Evolutionary conservation across 2,113 vertebrate genomes (phyloP).

Genomic region (Nycticorax nycticorax): DNA sequence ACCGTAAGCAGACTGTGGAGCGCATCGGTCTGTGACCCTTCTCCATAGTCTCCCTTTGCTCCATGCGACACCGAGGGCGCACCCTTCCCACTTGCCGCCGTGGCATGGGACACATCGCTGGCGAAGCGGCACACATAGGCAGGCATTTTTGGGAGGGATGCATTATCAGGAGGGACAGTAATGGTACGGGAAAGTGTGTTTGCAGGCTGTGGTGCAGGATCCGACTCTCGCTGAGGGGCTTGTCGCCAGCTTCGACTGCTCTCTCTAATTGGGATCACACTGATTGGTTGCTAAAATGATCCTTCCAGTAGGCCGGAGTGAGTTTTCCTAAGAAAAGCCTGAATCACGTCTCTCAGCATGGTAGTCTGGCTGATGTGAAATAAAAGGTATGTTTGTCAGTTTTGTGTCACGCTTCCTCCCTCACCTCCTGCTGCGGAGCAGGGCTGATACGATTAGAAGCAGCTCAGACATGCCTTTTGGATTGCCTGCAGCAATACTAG

Average conservation of each 20-base stretch:
- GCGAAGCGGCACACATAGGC: accelerated
- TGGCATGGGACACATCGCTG: accelerated
- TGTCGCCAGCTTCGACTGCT: background rate
- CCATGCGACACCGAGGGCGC: accelerated
- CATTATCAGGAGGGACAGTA: background rate
- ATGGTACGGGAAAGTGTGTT: background rate
- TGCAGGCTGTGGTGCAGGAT: background rate
- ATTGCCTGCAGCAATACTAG: constrained; percentile 43
- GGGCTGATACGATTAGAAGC: constrained; percentile 50
- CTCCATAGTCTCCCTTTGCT: background rate
- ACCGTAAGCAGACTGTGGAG: background rate
- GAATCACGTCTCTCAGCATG: constrained; percentile 27
- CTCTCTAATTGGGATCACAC: constrained; percentile 24
- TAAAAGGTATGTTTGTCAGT: constrained; percentile 54
- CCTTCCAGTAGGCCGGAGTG: background rate
- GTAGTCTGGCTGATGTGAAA: constrained; percentile 33
- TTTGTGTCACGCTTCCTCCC: constrained; percentile 29
- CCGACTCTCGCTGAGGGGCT: background rate
- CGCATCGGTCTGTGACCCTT: background rate
- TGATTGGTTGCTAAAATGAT: background rate
- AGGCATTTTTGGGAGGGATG: background rate
- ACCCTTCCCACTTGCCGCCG: accelerated
- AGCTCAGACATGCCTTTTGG: constrained; percentile 44
- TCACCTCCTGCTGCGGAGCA: constrained; percentile 41
- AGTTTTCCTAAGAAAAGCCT: background rate